phyloP scores from a whole-genome alignment of 2,113 vertebrate species.

The Pimephales promelas region DNA sequence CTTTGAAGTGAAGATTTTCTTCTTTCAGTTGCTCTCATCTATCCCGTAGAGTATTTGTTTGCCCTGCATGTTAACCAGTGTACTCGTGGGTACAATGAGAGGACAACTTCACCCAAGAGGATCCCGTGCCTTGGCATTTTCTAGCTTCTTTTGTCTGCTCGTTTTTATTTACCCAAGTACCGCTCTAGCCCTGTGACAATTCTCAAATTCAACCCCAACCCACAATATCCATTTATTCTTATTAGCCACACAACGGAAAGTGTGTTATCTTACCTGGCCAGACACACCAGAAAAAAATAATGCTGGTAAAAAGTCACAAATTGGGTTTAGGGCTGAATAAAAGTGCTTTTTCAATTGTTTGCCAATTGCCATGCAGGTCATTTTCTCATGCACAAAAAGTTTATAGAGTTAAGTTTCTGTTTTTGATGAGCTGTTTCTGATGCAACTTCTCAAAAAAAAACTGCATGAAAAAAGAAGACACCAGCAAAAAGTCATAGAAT shows the following conservation, averaged over 20 bases:
- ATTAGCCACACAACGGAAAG: not conserved
- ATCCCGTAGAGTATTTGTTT: not conserved
- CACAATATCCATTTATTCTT: slow-evolving; percentile 10
- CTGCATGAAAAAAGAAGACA: not conserved
- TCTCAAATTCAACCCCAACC: not conserved
- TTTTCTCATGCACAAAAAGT: not conserved
- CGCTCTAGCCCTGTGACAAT: not conserved
- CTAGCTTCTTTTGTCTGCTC: slow-evolving; percentile 2
- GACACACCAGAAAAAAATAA: not conserved
- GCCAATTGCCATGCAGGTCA: not conserved
- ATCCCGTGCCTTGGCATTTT: not conserved
- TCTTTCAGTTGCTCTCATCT: not conserved
- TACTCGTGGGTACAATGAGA: not conserved
- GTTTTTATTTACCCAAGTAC: slow-evolving; percentile 34
- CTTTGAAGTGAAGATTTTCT: slow-evolving; percentile 9
- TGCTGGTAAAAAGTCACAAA: slow-evolving; percentile 10
- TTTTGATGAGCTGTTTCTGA: not conserved
- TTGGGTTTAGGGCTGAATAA: slow-evolving; percentile 21
- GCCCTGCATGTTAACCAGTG: slow-evolving; percentile 27
- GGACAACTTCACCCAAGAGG: not conserved
- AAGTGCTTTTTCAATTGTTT: not conserved
- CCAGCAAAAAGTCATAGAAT: not conserved
- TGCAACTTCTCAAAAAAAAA: not conserved
- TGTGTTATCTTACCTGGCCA: slow-evolving; percentile 40
- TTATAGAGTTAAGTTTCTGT: not conserved